Conservation (phyloP, 2,888 invertebrate genomes). For the Lepidochrysops patricia region DNA sequence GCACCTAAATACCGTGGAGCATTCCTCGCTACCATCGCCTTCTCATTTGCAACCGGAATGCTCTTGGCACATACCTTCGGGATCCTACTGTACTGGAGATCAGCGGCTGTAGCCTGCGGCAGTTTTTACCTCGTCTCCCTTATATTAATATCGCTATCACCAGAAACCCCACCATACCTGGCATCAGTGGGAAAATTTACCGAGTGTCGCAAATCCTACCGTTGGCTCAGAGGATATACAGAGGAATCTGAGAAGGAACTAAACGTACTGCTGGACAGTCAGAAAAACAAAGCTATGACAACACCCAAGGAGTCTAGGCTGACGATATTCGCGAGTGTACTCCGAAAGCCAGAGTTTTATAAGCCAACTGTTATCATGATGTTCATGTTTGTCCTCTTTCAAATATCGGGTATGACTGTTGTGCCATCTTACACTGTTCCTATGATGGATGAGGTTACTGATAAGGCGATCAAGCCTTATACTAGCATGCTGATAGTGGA, state of each 20-base stretch:
- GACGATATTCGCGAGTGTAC: conserved; percentile 37
- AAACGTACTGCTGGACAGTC: conserved; percentile 52
- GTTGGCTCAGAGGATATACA: conserved; percentile 72
- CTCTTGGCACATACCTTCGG: conserved; percentile 78
- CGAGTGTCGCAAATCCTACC: conserved; percentile 73
- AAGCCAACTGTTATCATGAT: conserved; percentile 77
- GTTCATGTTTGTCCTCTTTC: conserved; percentile 78
- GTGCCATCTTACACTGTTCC: conserved; percentile 80
- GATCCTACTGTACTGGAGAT: conserved; percentile 74
- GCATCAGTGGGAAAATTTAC: conserved; percentile 67
- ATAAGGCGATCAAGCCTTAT: conserved; percentile 73
- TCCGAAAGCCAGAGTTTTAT: conserved; percentile 68
- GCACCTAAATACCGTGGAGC: conserved; percentile 77
- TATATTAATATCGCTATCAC: conserved; percentile 67
- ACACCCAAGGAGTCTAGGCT: conserved; percentile 42
- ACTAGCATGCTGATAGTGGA: conserved; percentile 79
- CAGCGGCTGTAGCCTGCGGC: conserved; percentile 70
- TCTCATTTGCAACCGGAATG: conserved; percentile 78
- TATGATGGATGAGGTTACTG: conserved; percentile 76
- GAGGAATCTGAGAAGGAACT: conserved; percentile 63
- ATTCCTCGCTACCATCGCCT: conserved; percentile 76
- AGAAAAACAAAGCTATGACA: conserved; percentile 48
- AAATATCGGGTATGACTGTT: conserved; percentile 81
- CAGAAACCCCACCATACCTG: conserved; percentile 80
- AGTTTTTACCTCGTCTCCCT: conserved; percentile 64